A percentile compares a stretch with the other conserved stretches of the same genome.
Evolutionary conservation across 1,140 invertebrate species (phyloP).

Genomic region (Drosophila parabipectinata): DNA sequence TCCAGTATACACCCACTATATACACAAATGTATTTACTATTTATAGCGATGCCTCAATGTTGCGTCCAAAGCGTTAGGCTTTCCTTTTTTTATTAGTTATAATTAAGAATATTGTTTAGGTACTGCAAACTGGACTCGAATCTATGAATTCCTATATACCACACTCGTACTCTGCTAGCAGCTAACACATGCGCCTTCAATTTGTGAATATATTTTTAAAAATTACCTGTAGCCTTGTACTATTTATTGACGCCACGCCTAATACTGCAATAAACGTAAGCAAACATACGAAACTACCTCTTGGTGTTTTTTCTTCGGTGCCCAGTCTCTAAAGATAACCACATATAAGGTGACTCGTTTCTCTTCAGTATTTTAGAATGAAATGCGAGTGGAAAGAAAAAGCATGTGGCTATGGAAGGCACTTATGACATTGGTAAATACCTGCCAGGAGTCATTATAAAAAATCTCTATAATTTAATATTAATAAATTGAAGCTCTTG

Average conservation of each 20-base stretch:
- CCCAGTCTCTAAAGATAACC: slow-evolving; percentile 25
- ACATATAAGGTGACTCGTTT: slow-evolving; percentile 34
- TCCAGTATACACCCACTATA: slow-evolving; percentile 44
- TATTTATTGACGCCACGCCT: slow-evolving; percentile 56
- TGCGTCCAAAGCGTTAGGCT: slow-evolving; percentile 51
- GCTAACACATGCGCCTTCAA: slow-evolving; percentile 68
- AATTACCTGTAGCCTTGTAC: slow-evolving; percentile 41
- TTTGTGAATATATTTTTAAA: slow-evolving; percentile 73
- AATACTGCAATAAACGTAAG: slow-evolving; percentile 59
- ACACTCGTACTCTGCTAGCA: slow-evolving; percentile 44
- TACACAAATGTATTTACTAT: slow-evolving; percentile 21
- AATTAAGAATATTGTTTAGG: slow-evolving; percentile 4
- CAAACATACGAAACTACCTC: slow-evolving; percentile 36
- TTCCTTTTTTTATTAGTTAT: slow-evolving; percentile 19
- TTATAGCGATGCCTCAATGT: slow-evolving; percentile 40
- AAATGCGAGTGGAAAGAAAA: slow-evolving; percentile 10
- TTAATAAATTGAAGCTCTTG: slow-evolving; percentile 32
- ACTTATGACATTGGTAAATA: slow-evolving; percentile 52
- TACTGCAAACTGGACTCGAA: slow-evolving; percentile 48
- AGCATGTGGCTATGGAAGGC: slow-evolving; percentile 48
- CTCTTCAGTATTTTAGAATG: slow-evolving; percentile 57
- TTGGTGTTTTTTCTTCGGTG: slow-evolving; percentile 20
- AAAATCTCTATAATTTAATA: not conserved
- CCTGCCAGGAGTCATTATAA: not conserved
- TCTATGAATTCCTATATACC: slow-evolving; percentile 63